Percentiles rank a stretch among this genome's conserved stretches.
Evolutionary conservation across 2,888 invertebrate species (phyloP).

Genomic region (Eristalis tenax): DNA sequence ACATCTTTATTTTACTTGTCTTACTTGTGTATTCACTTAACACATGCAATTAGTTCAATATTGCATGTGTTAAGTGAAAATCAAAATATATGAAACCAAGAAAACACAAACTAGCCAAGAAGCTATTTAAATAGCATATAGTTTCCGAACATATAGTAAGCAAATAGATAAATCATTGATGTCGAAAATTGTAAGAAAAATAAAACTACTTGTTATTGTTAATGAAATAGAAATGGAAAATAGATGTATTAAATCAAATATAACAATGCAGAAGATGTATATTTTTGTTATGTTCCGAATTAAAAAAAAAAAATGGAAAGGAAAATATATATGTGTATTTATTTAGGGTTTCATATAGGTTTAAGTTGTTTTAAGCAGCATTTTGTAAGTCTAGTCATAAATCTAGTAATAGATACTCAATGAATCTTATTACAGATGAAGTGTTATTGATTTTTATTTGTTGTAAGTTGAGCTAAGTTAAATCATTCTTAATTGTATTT

Average conservation of each 20-base stretch:
- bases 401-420: slow-evolving; percentile 6
- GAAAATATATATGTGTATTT: slow-evolving; percentile 25
- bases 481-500: slow-evolving; percentile 34
- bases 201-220: not conserved
- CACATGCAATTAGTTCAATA: not conserved
- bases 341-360: slow-evolving; percentile 54
- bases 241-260: not conserved
- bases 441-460: slow-evolving; percentile 33
- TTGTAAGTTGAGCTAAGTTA: slow-evolving; percentile 17
- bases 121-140: not conserved
- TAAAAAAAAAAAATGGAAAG: slow-evolving; percentile 1
- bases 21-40: not conserved
- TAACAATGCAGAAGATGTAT: not conserved
- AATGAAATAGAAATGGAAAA: not conserved
- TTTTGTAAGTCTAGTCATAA: slow-evolving; percentile 46
- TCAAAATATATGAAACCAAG: not conserved
- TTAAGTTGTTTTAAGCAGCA: slow-evolving; percentile 39
- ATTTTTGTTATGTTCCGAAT: slow-evolving; percentile 11
- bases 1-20: not conserved
- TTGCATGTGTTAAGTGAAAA: not conserved
- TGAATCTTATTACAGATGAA: slow-evolving; percentile 28
- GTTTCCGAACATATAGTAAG: not conserved
- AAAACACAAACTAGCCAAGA: slow-evolving; percentile 45
- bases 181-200: slow-evolving; percentile 9
- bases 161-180: slow-evolving; percentile 15